phyloP scores from a whole-genome alignment of 2,888 invertebrate genomes.

The Bellardia bayeri region DNA sequence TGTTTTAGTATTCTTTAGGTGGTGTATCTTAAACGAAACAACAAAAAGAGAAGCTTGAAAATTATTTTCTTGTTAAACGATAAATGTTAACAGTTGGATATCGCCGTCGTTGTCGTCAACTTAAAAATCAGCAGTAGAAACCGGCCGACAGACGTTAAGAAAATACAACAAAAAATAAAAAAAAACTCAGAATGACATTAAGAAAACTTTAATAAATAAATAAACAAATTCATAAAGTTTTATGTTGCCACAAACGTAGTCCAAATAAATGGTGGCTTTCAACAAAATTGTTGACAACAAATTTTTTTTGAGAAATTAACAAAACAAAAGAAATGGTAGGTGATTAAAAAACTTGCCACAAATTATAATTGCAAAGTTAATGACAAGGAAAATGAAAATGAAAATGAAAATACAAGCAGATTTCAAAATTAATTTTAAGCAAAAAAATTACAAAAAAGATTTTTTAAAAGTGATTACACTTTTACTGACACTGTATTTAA shows the following conservation, averaged over 20 bases:
- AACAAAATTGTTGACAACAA: slow-evolving; percentile 44
- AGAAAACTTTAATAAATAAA: slow-evolving; percentile 60
- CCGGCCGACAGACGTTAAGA: slow-evolving; percentile 54
- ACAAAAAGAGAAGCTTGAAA: slow-evolving; percentile 65
- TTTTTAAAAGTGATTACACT: too few species aligned
- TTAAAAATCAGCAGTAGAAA: neutral
- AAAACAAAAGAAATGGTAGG: neutral
- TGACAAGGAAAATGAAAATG: neutral
- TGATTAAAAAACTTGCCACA: neutral
- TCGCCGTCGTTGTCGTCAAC: slow-evolving; percentile 54
- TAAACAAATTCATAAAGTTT: slow-evolving; percentile 61
- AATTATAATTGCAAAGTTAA: neutral
- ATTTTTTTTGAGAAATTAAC: slow-evolving; percentile 24
- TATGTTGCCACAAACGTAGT: slow-evolving; percentile 31
- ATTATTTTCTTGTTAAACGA: slow-evolving; percentile 72
- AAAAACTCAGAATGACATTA: slow-evolving; percentile 61
- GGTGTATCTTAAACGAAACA: neutral
- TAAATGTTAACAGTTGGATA: slow-evolving; percentile 74
- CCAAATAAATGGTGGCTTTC: slow-evolving; percentile 23
- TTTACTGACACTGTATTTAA: too few species aligned
- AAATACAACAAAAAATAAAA: slow-evolving; percentile 55
- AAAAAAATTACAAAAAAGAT: too few species aligned
- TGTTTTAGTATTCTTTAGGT: slow-evolving; percentile 16
- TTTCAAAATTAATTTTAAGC: neutral
- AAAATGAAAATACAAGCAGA: neutral